phyloP scores from a whole-genome alignment of 2,888 invertebrate genomes.

The Biston betularia region DNA sequence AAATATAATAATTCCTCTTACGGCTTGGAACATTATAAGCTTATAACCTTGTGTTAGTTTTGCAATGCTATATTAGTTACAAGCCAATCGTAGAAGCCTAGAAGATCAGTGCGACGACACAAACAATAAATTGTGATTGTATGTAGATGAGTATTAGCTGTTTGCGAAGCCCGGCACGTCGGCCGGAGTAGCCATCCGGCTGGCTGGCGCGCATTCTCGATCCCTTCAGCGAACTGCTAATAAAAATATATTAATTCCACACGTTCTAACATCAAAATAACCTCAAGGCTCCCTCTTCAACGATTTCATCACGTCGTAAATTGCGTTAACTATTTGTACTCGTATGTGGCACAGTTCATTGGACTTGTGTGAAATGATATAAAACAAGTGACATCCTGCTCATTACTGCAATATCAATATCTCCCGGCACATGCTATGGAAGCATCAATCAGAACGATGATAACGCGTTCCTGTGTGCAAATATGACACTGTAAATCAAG shows the following conservation, averaged over 20 bases:
- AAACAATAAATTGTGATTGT: conserved; percentile 41
- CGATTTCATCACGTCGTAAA: conserved; percentile 36
- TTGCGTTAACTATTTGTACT: conserved; percentile 31
- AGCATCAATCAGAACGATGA: conserved; percentile 76
- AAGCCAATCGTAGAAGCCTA: conserved; percentile 2
- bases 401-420: conserved; percentile 65
- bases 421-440: conserved; percentile 68
- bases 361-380: conserved; percentile 47
- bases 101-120: conserved; percentile 29
- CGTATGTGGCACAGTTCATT: conserved; percentile 41
- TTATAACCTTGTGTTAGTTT: not conserved
- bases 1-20: too few species aligned
- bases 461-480: conserved; percentile 68
- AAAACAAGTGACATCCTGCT: conserved; percentile 59
- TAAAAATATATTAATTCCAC: conserved; percentile 49
- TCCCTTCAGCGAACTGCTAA: conserved; percentile 56
- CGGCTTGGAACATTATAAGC: too few species aligned
- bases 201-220: conserved; percentile 51
- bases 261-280: conserved; percentile 46
- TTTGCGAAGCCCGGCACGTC: conserved; percentile 62
- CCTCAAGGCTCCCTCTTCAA: conserved; percentile 37
- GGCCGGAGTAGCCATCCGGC: conserved; percentile 58
- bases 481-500: conserved; percentile 74
- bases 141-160: conserved; percentile 41
- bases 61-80: not conserved